Evolutionary conservation across 1,140 invertebrate genomes (phyloP).

Genomic region (Trachelipus rathkii): DNA sequence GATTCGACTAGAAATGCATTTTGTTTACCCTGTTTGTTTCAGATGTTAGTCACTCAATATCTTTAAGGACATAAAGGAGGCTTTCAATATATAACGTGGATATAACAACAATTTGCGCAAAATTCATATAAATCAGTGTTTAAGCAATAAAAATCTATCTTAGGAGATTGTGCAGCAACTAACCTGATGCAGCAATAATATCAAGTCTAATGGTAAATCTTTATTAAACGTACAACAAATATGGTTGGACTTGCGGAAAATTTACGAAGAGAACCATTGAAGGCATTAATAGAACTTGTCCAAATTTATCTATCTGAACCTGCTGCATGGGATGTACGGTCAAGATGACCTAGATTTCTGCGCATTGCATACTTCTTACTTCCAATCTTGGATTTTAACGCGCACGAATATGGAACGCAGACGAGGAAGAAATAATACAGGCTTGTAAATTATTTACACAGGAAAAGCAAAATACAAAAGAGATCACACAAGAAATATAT

Average conservation of each 20-base stretch:
- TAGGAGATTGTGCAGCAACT: constrained; percentile 29
- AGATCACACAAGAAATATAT: too few relatives aligned
- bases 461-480: too few relatives aligned
- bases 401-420: constrained; percentile 28
- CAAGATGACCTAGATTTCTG: constrained; percentile 21
- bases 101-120: not conserved
- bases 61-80: not conserved
- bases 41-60: not conserved
- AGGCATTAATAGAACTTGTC: constrained; percentile 10
- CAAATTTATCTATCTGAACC: constrained; percentile 8
- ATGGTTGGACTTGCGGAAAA: constrained; percentile 28
- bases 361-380: constrained; percentile 16
- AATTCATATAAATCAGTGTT: constrained; percentile 4
- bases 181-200: constrained; percentile 21
- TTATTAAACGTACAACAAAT: constrained; percentile 7
- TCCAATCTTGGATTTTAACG: constrained; percentile 18
- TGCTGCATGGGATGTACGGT: constrained; percentile 8
- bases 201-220: constrained; percentile 1
- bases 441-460: too few relatives aligned
- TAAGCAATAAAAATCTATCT: constrained; percentile 7
- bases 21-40: not conserved
- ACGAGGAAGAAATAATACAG: not conserved
- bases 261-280: not conserved
- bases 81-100: constrained; percentile 1
- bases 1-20: constrained; percentile 24